Conservation (phyloP, 2,888 invertebrate genomes). For the Drosophila eohydei region DNA sequence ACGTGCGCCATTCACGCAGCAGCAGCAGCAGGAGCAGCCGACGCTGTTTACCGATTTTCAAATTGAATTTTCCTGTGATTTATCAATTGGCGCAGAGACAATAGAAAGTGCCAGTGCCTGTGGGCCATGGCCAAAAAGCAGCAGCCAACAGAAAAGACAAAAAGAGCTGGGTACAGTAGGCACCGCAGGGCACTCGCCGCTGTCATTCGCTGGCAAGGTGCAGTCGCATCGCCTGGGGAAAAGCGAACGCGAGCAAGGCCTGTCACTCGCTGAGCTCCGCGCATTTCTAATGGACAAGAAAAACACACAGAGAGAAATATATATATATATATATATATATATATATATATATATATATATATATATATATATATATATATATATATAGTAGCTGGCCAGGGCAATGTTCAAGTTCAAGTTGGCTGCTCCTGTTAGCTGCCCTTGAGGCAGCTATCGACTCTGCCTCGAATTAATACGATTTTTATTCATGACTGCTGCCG, state of each 20-base stretch:
- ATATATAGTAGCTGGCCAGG: not conserved
- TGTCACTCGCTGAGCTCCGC: slow-evolving; percentile 67
- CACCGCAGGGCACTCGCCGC: slow-evolving; percentile 16
- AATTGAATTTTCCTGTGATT: slow-evolving; percentile 72
- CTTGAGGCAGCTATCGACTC: slow-evolving; percentile 58
- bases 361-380: not conserved
- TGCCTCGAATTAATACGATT: slow-evolving; percentile 78
- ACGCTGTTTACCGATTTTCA: slow-evolving; percentile 49
- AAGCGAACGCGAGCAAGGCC: slow-evolving; percentile 30
- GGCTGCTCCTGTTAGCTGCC: slow-evolving; percentile 51
- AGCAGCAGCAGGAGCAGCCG: not conserved
- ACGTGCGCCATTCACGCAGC: slow-evolving; percentile 16
- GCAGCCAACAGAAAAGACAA: not conserved
- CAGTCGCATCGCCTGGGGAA: slow-evolving; percentile 53
- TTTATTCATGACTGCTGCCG: slow-evolving; percentile 74
- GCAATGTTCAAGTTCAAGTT: slow-evolving; percentile 53
- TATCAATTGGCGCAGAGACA: slow-evolving; percentile 62
- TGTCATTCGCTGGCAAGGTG: slow-evolving; percentile 44
- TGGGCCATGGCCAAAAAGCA: slow-evolving; percentile 40
- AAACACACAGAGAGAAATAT: slow-evolving; percentile 4
- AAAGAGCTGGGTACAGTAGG: slow-evolving; percentile 57
- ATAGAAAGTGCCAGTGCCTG: slow-evolving; percentile 65
- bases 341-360: not conserved
- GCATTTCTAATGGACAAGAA: slow-evolving; percentile 72
- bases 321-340: not conserved